Evolutionary conservation across 1,140 invertebrate species (phyloP).

Genomic region (Patella vulgata): DNA sequence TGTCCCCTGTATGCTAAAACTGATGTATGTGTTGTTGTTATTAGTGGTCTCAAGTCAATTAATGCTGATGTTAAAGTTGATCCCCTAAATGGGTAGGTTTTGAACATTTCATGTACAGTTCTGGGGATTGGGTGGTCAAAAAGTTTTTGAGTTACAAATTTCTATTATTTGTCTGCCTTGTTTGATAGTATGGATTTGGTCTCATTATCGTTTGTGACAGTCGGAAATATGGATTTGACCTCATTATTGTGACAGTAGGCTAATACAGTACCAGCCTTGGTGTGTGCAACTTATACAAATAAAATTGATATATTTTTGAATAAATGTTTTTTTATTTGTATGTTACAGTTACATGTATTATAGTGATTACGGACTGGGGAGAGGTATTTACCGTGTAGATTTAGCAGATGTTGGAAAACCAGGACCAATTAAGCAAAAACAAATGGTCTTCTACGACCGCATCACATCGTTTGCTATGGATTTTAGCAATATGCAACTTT

Average conservation of each 20-base stretch:
- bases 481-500: constrained; percentile 80
- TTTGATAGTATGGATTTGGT: too few relatives aligned
- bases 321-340: constrained; percentile 10
- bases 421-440: constrained; percentile 56
- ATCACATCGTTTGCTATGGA: constrained; percentile 82
- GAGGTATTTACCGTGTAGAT: constrained; percentile 82
- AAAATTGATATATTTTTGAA: background rate
- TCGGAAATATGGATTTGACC: too few relatives aligned
- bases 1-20: constrained; percentile 76
- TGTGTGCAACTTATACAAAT: too few relatives aligned
- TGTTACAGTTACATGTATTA: constrained; percentile 82
- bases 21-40: constrained; percentile 74
- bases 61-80: constrained; percentile 87
- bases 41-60: constrained; percentile 74
- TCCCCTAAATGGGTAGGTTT: constrained; percentile 86
- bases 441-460: constrained; percentile 73
- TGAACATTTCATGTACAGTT: background rate
- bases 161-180: too few relatives aligned
- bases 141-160: background rate
- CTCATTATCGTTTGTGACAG: background rate
- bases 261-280: too few relatives aligned
- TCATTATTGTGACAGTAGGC: too few relatives aligned
- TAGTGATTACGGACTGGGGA: constrained; percentile 71
- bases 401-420: constrained; percentile 78
- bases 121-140: background rate